Conservation (phyloP, 2,888 invertebrate species). For the Cactoblastis cactorum region DNA sequence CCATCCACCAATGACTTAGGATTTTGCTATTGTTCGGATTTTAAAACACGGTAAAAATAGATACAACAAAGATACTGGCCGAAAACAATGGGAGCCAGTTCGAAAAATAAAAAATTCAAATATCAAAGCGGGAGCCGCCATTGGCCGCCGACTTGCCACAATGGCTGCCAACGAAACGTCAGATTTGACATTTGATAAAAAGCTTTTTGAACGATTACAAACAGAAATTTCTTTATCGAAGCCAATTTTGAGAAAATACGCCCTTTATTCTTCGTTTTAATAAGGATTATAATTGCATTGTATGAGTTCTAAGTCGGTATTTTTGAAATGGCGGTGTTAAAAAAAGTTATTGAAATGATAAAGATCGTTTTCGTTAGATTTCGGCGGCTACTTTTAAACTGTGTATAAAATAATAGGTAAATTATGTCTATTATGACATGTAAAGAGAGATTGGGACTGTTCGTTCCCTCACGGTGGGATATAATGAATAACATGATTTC, state of each 20-base stretch:
- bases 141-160: slow-evolving; percentile 51
- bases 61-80: slow-evolving; percentile 21
- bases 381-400: slow-evolving; percentile 11
- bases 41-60: slow-evolving; percentile 15
- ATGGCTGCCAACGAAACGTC: slow-evolving; percentile 58
- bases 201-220: slow-evolving; percentile 17
- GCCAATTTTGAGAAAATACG: slow-evolving; percentile 18
- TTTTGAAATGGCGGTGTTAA: slow-evolving; percentile 8
- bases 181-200: slow-evolving; percentile 66
- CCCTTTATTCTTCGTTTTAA: slow-evolving; percentile 17
- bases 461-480: too few relatives aligned
- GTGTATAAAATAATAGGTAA: slow-evolving; percentile 13
- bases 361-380: slow-evolving; percentile 13
- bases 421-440: slow-evolving; percentile 13
- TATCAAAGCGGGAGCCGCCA: slow-evolving; percentile 55
- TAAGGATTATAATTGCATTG: slow-evolving; percentile 17
- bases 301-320: slow-evolving; percentile 14
- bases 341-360: slow-evolving; percentile 12
- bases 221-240: slow-evolving; percentile 19
- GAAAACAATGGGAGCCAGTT: slow-evolving; percentile 49
- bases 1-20: slow-evolving; percentile 38
- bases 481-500: neutral
- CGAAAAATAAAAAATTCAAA: slow-evolving; percentile 57
- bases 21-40: slow-evolving; percentile 10
- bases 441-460: neutral